Base-by-base conservation (phyloP, 2,113 vertebrate genomes). In the Paedocypris sp. region DNA sequence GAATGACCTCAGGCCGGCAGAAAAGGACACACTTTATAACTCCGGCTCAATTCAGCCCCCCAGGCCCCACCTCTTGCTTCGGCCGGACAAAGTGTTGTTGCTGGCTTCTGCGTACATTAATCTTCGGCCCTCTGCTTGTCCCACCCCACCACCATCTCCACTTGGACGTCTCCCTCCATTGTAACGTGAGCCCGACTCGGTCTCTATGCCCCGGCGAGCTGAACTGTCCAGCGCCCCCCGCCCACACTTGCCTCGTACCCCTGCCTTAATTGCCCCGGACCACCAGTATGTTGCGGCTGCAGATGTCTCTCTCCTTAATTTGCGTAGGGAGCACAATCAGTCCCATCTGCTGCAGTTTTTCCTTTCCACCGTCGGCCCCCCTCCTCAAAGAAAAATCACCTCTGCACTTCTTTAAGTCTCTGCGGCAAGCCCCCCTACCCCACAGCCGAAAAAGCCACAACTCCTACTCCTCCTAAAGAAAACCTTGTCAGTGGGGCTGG, bases 291-390 rank as follows among this genome's bases (percentile, higher is more conserved):
- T 89, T 83, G 85, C 85, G 84, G 86, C 87, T 92, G 90, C 94
- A 96, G 94, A 95, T 96, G 93, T 95, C 93, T 89, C 61, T 28
- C 74, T 88, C 86, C 86, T 91, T 93, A 91, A 93, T 97, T 91
- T 94, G 91, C 87, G 88, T 88, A 85, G 82, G 86, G 86, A 89
- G 86, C 90, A 97, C 93, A 97, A 97, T 97, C 85, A 86, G 82
- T 77, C 90, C 94, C 94, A 97, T 97, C 94, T 97, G 94, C 93
- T 94, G 91, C 89, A 82, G 90, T 92, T 93, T 93, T 88, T 85
- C 80, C 79, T 83, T 83, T 81, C 81, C 77, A 78, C 71, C 73
- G 54, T 51, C 13, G 67, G 22, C 49, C 67, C 75, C 74, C 73
- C 74, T 73, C 78, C 78, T 10, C 60, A 43, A 5, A 32, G 62